Evolutionary conservation across 2,113 vertebrate species (phyloP), one percentile per base, ranked within the genome.

Genomic region (Vidua macroura): DNA sequence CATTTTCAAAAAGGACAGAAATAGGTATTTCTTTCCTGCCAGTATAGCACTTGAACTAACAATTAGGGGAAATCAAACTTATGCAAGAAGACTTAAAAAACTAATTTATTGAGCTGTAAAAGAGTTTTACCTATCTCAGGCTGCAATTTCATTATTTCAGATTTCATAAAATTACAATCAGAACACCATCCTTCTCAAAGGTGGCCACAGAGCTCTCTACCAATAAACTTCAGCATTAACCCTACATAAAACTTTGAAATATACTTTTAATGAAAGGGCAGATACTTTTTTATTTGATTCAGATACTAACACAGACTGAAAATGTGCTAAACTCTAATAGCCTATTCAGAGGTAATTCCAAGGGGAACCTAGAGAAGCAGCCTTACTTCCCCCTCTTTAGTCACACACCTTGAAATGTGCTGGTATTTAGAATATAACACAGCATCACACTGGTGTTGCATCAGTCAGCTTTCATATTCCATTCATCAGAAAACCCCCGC

Each of bases 91-190:
- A 80, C 51, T 89, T 94, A 15, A 48, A 95, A 95, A 93, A 88
- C 15, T 93, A 87, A 95, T 93, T 83, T 92, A 94, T 51, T 96
- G 72, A 90, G 91, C 66, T 97, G 69, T 94, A 86, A 93, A 77
- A 87, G 53, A 21, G 2, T 77, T 95, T 90, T 73, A 90, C 70
- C 93, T 93, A 79, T 18, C 44, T 88, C n/a, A 43, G 94, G 66
- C 15, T 55, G 33, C 6, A 4, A 81, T 49, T 94, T 82, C 64
- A 63, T 56, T 95, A 22, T 67, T 96, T 67, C 69, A 88, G 23
- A 84, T 68, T 80, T 44, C 92, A 93, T 67, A 31, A 86, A 84
- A 84, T 72, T 43, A 62, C 59, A 30, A 73, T 91, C 55, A 62
- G 43, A 93, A 66, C 46, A 55, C 28, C 46, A 60, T 35, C 33